These are phyloP conservation scores for Oceanites oceanicus DNA, from an alignment of 2,113 vertebrate genomes.

Conservation along the genomic window DNA sequence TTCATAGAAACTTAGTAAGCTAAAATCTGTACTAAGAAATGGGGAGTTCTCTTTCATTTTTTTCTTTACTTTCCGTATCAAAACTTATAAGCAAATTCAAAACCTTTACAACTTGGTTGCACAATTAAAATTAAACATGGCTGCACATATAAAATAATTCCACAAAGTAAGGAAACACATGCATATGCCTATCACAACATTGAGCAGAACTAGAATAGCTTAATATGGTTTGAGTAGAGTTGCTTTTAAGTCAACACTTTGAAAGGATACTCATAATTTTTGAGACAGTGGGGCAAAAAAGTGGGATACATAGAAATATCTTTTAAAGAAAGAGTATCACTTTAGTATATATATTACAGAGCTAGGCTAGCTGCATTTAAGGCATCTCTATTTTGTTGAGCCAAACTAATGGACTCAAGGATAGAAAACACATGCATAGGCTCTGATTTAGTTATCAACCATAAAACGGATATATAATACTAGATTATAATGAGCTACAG, in stretches of 20 bases:
- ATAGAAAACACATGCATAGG: background rate
- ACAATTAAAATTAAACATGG: background rate
- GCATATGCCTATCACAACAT: background rate
- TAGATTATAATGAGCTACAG: background rate
- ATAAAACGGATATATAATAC: background rate
- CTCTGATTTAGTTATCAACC: background rate
- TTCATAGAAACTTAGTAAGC: background rate
- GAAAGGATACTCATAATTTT: background rate
- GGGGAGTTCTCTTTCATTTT: fast-evolving
- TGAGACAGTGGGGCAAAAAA: background rate
- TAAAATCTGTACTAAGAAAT: background rate
- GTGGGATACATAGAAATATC: background rate
- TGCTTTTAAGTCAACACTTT: background rate
- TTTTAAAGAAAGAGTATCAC: background rate
- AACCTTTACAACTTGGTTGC: background rate
- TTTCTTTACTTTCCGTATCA: background rate
- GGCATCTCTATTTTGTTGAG: background rate
- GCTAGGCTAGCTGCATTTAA: background rate
- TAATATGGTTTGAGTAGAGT: background rate
- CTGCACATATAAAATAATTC: background rate
- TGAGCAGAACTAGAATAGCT: background rate
- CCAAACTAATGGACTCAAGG: background rate
- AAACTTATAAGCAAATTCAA: background rate
- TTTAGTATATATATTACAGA: background rate
- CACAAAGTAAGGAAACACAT: background rate